phyloP scores from a whole-genome alignment of 92 coral and sea anemone genomes.

The Isaurus tuberculatus region DNA sequence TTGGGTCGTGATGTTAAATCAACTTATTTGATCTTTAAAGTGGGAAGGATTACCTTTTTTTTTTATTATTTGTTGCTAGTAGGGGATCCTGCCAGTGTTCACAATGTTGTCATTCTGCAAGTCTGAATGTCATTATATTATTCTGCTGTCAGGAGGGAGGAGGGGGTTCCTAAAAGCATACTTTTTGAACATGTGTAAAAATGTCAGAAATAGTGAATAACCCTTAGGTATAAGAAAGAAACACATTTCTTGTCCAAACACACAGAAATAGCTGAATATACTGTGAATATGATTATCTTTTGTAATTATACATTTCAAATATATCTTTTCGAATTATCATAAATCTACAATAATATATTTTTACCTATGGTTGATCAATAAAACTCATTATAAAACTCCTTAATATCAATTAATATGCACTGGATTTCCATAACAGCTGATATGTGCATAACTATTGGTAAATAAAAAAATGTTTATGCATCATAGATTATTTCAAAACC shows the following conservation, averaged over 20 bases:
- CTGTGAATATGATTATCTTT: neutral
- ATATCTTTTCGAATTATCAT: neutral
- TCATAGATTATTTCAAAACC: neutral
- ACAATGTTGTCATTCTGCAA: too few relatives aligned
- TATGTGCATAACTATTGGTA: neutral
- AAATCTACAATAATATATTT: neutral
- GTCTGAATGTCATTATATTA: too few relatives aligned
- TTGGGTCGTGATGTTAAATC: too few relatives aligned
- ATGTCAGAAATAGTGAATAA: neutral
- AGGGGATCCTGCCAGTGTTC: too few relatives aligned
- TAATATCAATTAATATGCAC: neutral
- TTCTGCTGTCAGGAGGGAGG: too few relatives aligned
- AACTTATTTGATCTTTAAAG: too few relatives aligned
- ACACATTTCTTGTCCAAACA: neutral
- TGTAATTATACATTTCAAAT: too few relatives aligned
- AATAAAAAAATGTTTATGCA: constrained; percentile 10
- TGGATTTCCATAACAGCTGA: neutral
- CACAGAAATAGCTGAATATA: neutral
- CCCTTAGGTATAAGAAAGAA: neutral
- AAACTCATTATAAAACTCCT: neutral
- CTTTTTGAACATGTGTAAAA: too few relatives aligned
- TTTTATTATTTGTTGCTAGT: neutral
- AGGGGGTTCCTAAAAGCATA: too few relatives aligned
- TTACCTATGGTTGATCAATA: neutral
- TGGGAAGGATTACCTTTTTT: too few relatives aligned